These are phyloP conservation scores for Galbula dea DNA, from an alignment of 2,113 vertebrate species.

Conservation along the genomic window DNA sequence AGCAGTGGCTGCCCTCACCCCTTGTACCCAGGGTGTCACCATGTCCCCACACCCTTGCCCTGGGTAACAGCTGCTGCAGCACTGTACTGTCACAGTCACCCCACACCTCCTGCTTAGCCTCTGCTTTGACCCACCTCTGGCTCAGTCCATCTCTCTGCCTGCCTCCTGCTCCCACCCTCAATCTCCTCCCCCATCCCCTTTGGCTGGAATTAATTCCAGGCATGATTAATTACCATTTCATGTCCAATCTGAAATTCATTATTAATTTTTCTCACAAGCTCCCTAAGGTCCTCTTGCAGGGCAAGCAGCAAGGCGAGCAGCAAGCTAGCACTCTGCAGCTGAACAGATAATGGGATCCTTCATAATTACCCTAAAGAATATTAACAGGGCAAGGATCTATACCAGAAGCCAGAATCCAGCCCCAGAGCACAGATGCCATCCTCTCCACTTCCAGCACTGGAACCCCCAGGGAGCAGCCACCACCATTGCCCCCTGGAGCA, in stretches of 20 bases:
- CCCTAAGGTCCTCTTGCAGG: constrained; percentile 34
- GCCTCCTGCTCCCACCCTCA: neutral
- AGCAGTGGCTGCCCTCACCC: neutral
- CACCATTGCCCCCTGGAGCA: neutral
- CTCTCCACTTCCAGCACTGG: neutral
- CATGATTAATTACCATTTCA: constrained; percentile 72
- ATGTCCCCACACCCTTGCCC: neutral
- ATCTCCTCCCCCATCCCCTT: neutral
- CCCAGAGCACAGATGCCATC: neutral
- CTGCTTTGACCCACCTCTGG: neutral
- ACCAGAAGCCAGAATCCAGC: neutral
- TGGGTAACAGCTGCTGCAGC: neutral
- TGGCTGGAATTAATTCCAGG: constrained; percentile 69
- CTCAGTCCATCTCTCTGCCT: neutral
- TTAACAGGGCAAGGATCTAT: constrained; percentile 45
- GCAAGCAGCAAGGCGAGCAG: constrained; percentile 35
- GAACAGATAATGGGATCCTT: constrained; percentile 66
- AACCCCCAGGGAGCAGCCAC: neutral
- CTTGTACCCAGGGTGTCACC: neutral
- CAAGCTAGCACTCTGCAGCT: neutral
- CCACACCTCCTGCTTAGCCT: neutral
- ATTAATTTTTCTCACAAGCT: constrained; percentile 66
- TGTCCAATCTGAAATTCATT: constrained; percentile 69
- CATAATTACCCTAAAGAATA: constrained; percentile 66
- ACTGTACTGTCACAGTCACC: neutral